Percentiles rank a stretch among this genome's conserved stretches.
Evolutionary conservation across 2,113 vertebrate species (phyloP).

Genomic region (Hipposideros armiger): DNA sequence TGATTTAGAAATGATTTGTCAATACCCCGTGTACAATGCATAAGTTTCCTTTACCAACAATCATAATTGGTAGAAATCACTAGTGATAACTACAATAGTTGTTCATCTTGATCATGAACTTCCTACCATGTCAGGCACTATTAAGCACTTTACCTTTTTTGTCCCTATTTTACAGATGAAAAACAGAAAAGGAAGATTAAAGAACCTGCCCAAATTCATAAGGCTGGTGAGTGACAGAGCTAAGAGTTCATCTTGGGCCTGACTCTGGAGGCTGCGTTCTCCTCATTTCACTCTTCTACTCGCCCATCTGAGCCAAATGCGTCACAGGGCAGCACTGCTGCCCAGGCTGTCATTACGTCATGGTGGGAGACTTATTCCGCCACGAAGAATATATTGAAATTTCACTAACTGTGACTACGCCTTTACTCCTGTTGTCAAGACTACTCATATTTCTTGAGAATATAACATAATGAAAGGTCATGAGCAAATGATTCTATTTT

Average conservation of each 20-base stretch:
- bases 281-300: not conserved
- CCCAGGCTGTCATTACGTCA: not conserved
- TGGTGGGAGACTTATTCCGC: not conserved
- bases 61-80: not conserved
- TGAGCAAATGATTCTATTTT: constrained; percentile 9
- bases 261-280: not conserved
- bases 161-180: not conserved
- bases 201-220: not conserved
- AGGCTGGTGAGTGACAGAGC: not conserved
- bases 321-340: rapidly evolving
- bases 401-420: not conserved
- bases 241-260: not conserved
- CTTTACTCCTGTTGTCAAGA: not conserved
- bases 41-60: not conserved
- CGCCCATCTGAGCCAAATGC: not conserved
- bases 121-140: not conserved
- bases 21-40: not conserved
- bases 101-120: not conserved
- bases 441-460: not conserved
- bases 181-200: constrained; percentile 3
- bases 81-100: not conserved
- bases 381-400: not conserved
- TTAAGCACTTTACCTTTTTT: not conserved
- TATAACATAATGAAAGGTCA: not conserved
- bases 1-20: not conserved